Evolutionary conservation across 2,797 vertebrate genomes (phyloP).

Genomic region (Spinus pinus): DNA sequence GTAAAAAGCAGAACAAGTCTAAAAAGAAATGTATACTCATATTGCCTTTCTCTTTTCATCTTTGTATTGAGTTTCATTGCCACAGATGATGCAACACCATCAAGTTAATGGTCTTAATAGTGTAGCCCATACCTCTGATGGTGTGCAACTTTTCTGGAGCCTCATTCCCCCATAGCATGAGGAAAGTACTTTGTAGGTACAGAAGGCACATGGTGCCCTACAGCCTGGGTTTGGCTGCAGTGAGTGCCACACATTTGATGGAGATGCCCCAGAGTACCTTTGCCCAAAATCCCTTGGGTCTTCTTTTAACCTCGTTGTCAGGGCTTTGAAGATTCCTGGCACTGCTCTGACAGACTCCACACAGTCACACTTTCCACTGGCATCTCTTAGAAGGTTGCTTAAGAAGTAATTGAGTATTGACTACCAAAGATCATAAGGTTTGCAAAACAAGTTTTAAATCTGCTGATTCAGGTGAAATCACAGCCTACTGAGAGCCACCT

Average conservation of each 20-base stretch:
- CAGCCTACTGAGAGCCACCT: background rate
- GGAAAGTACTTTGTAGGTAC: background rate
- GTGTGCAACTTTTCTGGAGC: background rate
- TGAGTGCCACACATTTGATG: rapidly evolving
- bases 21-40: background rate
- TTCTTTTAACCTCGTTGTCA: background rate
- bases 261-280: rapidly evolving
- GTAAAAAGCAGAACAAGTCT: background rate
- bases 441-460: background rate
- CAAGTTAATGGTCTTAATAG: background rate
- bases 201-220: rapidly evolving
- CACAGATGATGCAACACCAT: background rate
- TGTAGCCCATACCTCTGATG: background rate
- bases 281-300: background rate
- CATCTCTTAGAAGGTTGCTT: background rate
- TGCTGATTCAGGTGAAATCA: background rate
- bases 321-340: background rate
- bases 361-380: background rate
- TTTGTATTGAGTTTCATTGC: background rate
- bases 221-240: background rate
- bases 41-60: background rate
- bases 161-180: background rate
- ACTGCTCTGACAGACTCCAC: background rate
- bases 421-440: background rate
- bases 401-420: background rate